phyloP scores from a whole-genome alignment of 2,888 invertebrate genomes.

The Lampropteryx suffumata region DNA sequence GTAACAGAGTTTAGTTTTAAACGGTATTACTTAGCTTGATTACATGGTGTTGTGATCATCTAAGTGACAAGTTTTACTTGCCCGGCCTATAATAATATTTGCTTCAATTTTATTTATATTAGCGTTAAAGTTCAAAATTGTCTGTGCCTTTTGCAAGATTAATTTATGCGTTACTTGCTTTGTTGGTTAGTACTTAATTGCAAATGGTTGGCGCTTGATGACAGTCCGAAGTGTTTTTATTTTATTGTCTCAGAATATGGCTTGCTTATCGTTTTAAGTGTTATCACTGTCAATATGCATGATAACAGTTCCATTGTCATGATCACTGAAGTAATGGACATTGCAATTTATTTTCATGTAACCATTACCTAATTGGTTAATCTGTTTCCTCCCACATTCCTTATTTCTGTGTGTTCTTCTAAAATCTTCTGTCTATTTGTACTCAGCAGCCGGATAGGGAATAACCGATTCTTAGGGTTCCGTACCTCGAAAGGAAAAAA shows the following conservation, averaged over 20 bases:
- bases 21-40: neutral
- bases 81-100: slow-evolving; percentile 16
- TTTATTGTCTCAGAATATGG: slow-evolving; percentile 28
- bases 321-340: neutral
- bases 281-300: slow-evolving; percentile 16
- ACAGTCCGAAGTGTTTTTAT: slow-evolving; percentile 31
- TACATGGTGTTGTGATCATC: slow-evolving; percentile 4
- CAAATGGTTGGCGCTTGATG: slow-evolving; percentile 29
- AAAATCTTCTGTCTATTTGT: no score
- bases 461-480: no score
- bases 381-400: no score
- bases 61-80: slow-evolving; percentile 20
- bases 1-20: slow-evolving; percentile 5
- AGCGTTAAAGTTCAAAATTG: slow-evolving; percentile 32
- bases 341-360: no score
- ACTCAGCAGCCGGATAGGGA: no score
- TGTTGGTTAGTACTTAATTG: slow-evolving; percentile 29
- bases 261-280: slow-evolving; percentile 26
- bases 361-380: no score
- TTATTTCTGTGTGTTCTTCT: no score
- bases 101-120: slow-evolving; percentile 24
- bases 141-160: slow-evolving; percentile 14
- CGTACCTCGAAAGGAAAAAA: no score
- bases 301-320: slow-evolving; percentile 17
- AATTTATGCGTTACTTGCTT: slow-evolving; percentile 24